Evolutionary conservation across 2,113 vertebrate genomes (phyloP), one percentile per base, ranked within the genome.

Genomic region (Coturnix japonica): DNA sequence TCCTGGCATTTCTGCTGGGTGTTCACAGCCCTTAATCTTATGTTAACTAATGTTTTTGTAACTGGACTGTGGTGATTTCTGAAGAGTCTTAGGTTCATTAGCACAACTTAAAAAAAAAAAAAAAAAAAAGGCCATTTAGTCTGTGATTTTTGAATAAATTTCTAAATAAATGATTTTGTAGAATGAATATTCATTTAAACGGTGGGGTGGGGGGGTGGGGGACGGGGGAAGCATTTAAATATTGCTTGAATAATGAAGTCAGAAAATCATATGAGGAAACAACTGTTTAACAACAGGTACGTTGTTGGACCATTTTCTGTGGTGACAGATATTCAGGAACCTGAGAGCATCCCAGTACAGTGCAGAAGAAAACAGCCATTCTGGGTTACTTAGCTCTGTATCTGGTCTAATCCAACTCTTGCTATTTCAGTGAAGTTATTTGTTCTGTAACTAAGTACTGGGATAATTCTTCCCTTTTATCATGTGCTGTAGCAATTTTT

Each of bases 391-490:
- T 94, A 92, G 85, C 76, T 93, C 60, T 80, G 88, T 61, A 78
- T 94, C 64, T 94, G 64, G 73, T 96, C 93, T 93, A 28, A 95
- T 96, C 87, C 87, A 44, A 66, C 53, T 85, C 96, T 92, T 84
- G 59, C 60, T 94, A 85, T 95, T 95, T 94, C 87, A 89, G 75
- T 85, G 74, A 91, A 96, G 95, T 94, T 97, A 84, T 94, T 96
- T 97, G 61, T 96, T 96, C 89, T 91, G 54, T 87, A 89, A 89
- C 30, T 20, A n/a, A n/a, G 30, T 31, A 56, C 17, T 56, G 30
- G 57, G 53, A 33, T 47, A 95, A 87, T 83, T 95, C 71, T 97
- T 94, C 83, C 80, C 65, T 95, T 96, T 96, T 93, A 94, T 72
- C 4, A 23, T 89, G 96, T 82, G 37, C 51, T 96, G 70, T 75